Conservation (phyloP, 1,140 invertebrate genomes). For the Stratiolaelaps scimitus region DNA sequence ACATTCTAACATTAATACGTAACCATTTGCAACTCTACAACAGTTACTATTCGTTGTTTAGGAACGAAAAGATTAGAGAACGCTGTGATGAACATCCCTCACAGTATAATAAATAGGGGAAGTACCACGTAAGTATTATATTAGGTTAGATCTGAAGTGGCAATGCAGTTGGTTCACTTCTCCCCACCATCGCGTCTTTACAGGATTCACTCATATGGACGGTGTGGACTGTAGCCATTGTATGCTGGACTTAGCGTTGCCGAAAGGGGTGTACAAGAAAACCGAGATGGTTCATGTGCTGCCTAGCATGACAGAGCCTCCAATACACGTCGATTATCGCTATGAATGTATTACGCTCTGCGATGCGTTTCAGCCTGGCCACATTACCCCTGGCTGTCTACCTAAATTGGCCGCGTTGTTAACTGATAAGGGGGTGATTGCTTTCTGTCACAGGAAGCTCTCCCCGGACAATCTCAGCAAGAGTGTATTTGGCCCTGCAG, state of each 20-base stretch:
- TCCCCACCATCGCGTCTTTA: too few relatives aligned
- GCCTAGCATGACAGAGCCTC: background rate
- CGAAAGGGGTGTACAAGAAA: background rate
- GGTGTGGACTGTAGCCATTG: background rate
- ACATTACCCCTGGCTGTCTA: too few relatives aligned
- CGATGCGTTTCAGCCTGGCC: background rate
- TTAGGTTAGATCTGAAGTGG: too few relatives aligned
- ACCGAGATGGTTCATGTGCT: background rate
- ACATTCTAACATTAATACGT: too few relatives aligned
- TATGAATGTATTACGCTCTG: slow-evolving; percentile 7
- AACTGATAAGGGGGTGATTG: background rate
- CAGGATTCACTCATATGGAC: slow-evolving; percentile 16
- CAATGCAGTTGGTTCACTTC: too few relatives aligned
- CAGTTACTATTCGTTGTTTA: too few relatives aligned
- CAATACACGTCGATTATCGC: background rate
- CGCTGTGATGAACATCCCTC: too few relatives aligned
- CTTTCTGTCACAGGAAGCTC: background rate
- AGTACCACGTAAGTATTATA: too few relatives aligned
- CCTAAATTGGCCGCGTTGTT: too few relatives aligned
- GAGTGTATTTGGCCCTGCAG: background rate
- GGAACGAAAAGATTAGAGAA: too few relatives aligned
- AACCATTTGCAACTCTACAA: too few relatives aligned
- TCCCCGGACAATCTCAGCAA: background rate
- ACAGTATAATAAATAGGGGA: too few relatives aligned
- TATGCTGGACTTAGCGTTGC: slow-evolving; percentile 9